Conservation (phyloP, 2,113 vertebrate species). For the Amia ocellicauda region DNA sequence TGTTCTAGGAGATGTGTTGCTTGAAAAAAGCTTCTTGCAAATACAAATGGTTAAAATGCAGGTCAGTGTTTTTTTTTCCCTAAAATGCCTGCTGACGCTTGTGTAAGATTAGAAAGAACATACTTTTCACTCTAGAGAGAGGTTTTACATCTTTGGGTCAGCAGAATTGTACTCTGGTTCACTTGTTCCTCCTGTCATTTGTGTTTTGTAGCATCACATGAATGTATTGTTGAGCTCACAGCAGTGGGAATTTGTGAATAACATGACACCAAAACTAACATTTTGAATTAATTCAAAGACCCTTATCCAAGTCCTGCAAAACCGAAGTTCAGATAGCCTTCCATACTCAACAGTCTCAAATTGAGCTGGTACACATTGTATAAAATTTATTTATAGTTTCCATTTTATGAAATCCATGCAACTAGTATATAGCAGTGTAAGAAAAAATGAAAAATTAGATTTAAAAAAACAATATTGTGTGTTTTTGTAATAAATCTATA, state of each 20-base stretch:
- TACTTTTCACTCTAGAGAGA: background rate
- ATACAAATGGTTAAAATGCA: background rate
- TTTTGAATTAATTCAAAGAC: background rate
- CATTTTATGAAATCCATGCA: too few relatives aligned
- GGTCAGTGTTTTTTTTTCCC: background rate
- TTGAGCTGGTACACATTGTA: too few relatives aligned
- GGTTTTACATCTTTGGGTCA: slow-evolving; percentile 10
- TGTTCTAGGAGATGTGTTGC: too few relatives aligned
- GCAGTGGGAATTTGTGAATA: slow-evolving; percentile 1
- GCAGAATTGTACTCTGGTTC: background rate
- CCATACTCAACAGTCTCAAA: background rate
- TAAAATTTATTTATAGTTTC: too few relatives aligned
- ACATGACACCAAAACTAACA: background rate
- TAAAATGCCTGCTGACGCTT: background rate
- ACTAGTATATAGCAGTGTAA: too few relatives aligned
- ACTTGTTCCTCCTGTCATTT: slow-evolving; percentile 7
- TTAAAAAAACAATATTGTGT: too few relatives aligned
- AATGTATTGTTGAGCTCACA: background rate
- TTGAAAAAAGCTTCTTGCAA: too few relatives aligned
- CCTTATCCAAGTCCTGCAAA: background rate
- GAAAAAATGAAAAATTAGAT: too few relatives aligned
- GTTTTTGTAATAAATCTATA: too few relatives aligned
- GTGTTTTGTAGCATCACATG: background rate
- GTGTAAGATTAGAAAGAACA: background rate
- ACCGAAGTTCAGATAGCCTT: background rate